Evolutionary conservation across 2,113 vertebrate genomes (phyloP).

Genomic region (Bubo scandiacus): DNA sequence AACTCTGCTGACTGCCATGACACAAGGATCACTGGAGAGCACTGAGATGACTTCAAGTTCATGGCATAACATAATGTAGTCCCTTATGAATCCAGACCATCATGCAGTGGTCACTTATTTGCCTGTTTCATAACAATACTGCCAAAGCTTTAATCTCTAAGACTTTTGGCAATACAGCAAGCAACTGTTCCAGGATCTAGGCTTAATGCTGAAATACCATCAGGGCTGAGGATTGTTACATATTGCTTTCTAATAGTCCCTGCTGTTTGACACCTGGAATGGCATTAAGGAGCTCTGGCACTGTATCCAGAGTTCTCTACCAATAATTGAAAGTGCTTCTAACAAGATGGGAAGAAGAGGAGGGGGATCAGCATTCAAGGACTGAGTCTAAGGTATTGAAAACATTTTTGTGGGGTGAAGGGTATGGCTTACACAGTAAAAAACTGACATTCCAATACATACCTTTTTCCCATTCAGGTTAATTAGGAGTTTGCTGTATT

Average conservation of each 20-base stretch:
- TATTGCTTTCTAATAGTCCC: neutral
- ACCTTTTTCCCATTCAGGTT: neutral
- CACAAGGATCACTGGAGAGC: neutral
- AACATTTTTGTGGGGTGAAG: neutral
- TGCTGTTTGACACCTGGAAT: conserved; percentile 19
- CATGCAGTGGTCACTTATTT: neutral
- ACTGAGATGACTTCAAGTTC: neutral
- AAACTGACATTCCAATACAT: neutral
- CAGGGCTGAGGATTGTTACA: neutral
- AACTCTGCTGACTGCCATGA: neutral
- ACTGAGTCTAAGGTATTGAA: neutral
- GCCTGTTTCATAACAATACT: neutral
- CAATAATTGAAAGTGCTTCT: neutral
- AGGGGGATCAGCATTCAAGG: neutral
- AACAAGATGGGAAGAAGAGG: neutral
- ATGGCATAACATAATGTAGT: neutral
- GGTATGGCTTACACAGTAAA: neutral
- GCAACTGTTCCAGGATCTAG: neutral
- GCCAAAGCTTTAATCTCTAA: neutral
- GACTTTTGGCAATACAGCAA: neutral
- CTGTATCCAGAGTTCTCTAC: neutral
- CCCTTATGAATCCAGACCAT: neutral
- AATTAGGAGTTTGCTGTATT: conserved; percentile 2
- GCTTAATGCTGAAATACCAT: neutral
- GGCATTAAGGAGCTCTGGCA: neutral